Evolutionary conservation across 2,888 invertebrate genomes (phyloP).

Genomic region (Drosophila suboccidentalis): DNA sequence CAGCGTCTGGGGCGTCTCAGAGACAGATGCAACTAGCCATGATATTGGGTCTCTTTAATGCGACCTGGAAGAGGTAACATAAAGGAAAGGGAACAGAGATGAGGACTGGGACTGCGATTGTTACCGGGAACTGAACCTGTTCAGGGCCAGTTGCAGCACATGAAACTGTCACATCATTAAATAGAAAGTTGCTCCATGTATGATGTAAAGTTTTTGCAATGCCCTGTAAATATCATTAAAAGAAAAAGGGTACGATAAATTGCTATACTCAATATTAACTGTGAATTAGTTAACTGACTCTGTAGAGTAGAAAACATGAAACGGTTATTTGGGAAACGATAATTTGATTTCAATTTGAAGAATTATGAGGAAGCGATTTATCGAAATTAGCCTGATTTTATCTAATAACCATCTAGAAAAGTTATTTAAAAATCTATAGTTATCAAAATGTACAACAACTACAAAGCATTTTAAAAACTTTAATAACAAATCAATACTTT

Average conservation of each 20-base stretch:
- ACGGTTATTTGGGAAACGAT: too few species aligned
- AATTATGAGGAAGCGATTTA: too few species aligned
- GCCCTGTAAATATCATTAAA: conserved; percentile 3
- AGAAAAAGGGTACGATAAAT: not conserved
- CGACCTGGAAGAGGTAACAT: not conserved
- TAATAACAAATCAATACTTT: not conserved
- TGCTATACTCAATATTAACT: not conserved
- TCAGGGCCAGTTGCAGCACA: conserved; percentile 42
- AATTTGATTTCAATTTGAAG: too few species aligned
- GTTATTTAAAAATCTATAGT: not conserved
- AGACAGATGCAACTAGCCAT: conserved; percentile 32
- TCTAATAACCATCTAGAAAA: not conserved
- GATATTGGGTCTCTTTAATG: conserved; percentile 15
- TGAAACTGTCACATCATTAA: conserved; percentile 52
- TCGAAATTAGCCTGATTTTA: too few species aligned
- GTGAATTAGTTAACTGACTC: not conserved
- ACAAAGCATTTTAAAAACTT: not conserved
- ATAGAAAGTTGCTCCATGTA: conserved; percentile 59
- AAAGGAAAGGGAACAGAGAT: not conserved
- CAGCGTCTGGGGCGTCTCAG: conserved; percentile 29
- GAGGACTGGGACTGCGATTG: not conserved
- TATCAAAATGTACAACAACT: not conserved
- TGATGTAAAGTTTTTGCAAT: conserved; percentile 54
- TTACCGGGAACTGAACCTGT: conserved; percentile 30
- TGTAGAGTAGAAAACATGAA: not conserved